phyloP scores from a whole-genome alignment of 30 jellyfish, hydroid and myxozoan genomes.

The Aurelia sp. region DNA sequence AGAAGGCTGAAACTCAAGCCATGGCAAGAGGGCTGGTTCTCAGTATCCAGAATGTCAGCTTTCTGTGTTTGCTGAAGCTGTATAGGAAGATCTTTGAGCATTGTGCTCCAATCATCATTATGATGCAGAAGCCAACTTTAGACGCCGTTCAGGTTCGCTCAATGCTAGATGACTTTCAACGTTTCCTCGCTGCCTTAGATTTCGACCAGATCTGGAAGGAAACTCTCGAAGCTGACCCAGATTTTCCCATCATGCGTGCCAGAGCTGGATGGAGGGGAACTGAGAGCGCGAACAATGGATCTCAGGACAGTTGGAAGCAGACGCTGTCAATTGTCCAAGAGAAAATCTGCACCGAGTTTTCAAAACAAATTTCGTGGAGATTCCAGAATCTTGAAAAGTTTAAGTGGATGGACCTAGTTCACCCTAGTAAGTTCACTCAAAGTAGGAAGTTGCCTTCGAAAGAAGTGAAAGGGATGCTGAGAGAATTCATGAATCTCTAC shows the following conservation, averaged over 20 bases:
- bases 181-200: background rate
- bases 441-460: background rate
- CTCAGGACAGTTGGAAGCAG: conserved; percentile 1
- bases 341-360: background rate
- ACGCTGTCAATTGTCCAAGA: background rate
- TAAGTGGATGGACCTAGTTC: conserved; percentile 25
- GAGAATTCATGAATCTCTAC: conserved; percentile 21
- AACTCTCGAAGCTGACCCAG: conserved; percentile 12
- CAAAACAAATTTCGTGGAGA: conserved; percentile 21
- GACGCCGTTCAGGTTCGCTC: conserved; percentile 11
- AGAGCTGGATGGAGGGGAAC: conserved; percentile 30
- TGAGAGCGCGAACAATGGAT: background rate
- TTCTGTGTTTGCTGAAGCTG: conserved; percentile 10
- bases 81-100: conserved; percentile 1
- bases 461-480: background rate
- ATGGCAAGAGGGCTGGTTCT: conserved; percentile 45
- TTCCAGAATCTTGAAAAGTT: conserved; percentile 8
- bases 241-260: conserved; percentile 7
- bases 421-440: conserved; percentile 10
- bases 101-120: conserved; percentile 5
- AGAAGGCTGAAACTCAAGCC: conserved; percentile 31
- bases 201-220: conserved; percentile 29
- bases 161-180: conserved; percentile 15
- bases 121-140: conserved; percentile 34
- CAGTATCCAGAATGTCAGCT: background rate